phyloP scores from a whole-genome alignment of 2,888 invertebrate genomes.

The Hermaeophaga mercurialis region DNA sequence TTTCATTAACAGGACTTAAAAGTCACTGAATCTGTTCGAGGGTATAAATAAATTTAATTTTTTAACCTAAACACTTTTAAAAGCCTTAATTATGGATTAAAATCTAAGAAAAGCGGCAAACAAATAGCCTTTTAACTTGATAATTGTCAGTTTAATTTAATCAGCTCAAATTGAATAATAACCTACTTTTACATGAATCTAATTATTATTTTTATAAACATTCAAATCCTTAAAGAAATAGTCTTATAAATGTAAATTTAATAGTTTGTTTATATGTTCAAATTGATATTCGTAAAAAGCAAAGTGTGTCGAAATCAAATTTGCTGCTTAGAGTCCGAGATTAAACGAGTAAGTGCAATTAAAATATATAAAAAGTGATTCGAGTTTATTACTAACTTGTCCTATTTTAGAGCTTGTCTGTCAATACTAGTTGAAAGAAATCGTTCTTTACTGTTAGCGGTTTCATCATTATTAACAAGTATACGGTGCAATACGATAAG shows the following conservation, averaged over 20 bases:
- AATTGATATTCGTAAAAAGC: neutral
- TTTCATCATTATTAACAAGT: constrained; percentile 7
- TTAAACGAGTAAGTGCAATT: constrained; percentile 15
- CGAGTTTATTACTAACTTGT: constrained; percentile 13
- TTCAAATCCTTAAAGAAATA: too few species aligned
- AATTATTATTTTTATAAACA: too few species aligned
- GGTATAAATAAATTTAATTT: neutral
- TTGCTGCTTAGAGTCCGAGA: constrained; percentile 12
- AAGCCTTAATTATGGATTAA: too few species aligned
- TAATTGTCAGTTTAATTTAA: too few species aligned
- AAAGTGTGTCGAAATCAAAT: constrained; percentile 9
- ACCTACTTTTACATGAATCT: too few species aligned
- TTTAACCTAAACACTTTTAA: neutral
- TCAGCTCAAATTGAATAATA: too few species aligned
- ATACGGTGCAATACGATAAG: constrained; percentile 11
- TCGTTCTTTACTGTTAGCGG: constrained; percentile 14
- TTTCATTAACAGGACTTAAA: constrained; percentile 13
- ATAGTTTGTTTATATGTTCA: constrained; percentile 5
- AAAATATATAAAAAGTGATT: constrained; percentile 12
- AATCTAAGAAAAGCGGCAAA: too few species aligned
- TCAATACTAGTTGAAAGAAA: constrained; percentile 9
- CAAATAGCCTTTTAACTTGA: too few species aligned
- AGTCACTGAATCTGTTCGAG: neutral
- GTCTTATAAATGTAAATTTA: too few species aligned
- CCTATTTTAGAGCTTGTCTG: constrained; percentile 7